phyloP scores from a whole-genome alignment of 2,888 invertebrate genomes.

The Tetragonula carbonaria region DNA sequence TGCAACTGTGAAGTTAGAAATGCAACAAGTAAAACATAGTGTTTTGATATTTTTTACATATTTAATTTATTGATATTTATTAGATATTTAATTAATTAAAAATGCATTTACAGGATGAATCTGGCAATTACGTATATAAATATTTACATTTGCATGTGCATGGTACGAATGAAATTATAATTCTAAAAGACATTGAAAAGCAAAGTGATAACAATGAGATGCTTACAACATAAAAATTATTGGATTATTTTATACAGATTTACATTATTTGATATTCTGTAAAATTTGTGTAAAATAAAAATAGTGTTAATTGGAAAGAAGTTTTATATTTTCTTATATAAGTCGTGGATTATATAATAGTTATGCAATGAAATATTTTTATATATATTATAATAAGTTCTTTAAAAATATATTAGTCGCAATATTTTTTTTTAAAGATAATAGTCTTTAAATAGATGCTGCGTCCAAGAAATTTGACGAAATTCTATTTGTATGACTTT shows the following conservation, averaged over 20 bases:
- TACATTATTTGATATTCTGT: constrained; percentile 36
- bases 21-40: constrained; percentile 88
- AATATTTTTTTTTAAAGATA: background rate
- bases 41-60: background rate
- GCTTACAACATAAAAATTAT: background rate
- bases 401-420: background rate
- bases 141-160: constrained; percentile 94
- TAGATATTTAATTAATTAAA: background rate
- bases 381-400: background rate
- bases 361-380: background rate
- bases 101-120: constrained; percentile 88
- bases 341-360: background rate
- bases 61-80: background rate
- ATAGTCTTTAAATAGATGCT: constrained; percentile 12
- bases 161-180: constrained; percentile 90
- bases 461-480: constrained; percentile 2
- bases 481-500: background rate
- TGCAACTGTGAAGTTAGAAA: constrained; percentile 94
- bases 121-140: constrained; percentile 91
- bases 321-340: background rate
- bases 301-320: background rate
- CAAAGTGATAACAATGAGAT: background rate
- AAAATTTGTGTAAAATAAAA: constrained; percentile 29
- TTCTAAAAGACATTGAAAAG: constrained; percentile 91
- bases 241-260: background rate